Base-by-base conservation (phyloP, 2,113 vertebrate species). In the Amphiprion ocellaris region DNA sequence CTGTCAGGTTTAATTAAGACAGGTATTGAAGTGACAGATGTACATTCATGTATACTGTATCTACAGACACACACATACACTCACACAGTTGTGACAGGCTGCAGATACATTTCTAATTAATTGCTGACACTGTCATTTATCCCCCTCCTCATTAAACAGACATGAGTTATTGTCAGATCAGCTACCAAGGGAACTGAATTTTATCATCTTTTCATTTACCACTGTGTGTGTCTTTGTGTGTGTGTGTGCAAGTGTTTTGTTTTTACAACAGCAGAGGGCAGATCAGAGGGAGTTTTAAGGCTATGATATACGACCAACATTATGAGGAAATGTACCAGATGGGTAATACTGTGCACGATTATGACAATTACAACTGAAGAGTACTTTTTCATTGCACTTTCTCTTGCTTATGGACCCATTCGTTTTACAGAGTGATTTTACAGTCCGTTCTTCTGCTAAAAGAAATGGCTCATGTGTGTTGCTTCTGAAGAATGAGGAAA, bases 81-180 rank as follows among this genome's bases (percentile, higher is more conserved):
- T 14, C 55, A 46, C 47, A 75, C 44, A 68, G 1, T 67, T 10
- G 24, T 23, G 74, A 77, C 73, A 81, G 59, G 86, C 81, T 84
- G 82, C 86, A 91, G 90, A 92, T 85, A 90, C 68, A 74, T 80
- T 87, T 73, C 59, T 86, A 92, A 93, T 94, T 93, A 93, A 93
- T 93, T 89, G 86, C 84, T 75, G 87, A 91, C 79, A 74, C 60
- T 91, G 92, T 93, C 92, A 93, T 92, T 92, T 87, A 91, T 92
- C 82, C 85, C 79, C 60, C 80, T 79, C 61, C 84, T 89, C 88
- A 90, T 93, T 94, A 92, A 91, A 89, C 78, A 83, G 84, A 61
- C 81, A 67, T 91, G 92, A 95, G 93, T 91, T 92, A 94, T 88
- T 85, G 84, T 91, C 88, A 89, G 86, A 91, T 90, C 86, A 86